Conservation (phyloP, 2,113 vertebrate genomes). For the Sciurus niger region DNA sequence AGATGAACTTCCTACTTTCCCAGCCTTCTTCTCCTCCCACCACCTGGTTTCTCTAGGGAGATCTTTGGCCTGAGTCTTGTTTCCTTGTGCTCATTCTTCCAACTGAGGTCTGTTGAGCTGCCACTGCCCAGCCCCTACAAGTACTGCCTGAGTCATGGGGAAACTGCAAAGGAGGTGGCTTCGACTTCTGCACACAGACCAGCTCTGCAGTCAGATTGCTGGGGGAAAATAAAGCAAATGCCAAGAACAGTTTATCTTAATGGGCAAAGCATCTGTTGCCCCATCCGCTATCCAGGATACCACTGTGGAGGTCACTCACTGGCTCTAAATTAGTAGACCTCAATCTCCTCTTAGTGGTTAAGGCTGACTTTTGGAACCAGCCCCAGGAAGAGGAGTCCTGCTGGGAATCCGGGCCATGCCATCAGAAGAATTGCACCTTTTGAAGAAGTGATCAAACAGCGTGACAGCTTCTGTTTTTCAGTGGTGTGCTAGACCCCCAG, state of each 20-base stretch:
- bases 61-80: conserved; percentile 71
- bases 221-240: conserved; percentile 32
- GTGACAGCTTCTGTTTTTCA: conserved; percentile 52
- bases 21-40: conserved; percentile 80
- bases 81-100: conserved; percentile 73
- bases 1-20: conserved; percentile 73
- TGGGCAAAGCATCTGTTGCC: conserved; percentile 69
- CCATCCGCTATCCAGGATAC: conserved; percentile 44
- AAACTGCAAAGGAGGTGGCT: conserved; percentile 34
- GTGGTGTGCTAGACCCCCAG: background rate
- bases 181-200: conserved; percentile 7
- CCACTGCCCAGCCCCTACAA: conserved; percentile 23
- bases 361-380: conserved; percentile 40
- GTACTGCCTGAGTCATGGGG: conserved; percentile 62
- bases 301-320: background rate
- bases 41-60: conserved; percentile 84
- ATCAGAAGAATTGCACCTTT: background rate
- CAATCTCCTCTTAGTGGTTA: background rate
- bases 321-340: background rate
- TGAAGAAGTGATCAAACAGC: conserved; percentile 53
- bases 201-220: background rate
- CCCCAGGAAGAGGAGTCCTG: conserved; percentile 13
- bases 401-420: background rate
- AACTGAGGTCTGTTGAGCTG: conserved; percentile 62
- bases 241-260: conserved; percentile 64